These are phyloP conservation scores for Xylocopa sonorina DNA, from an alignment of 1,140 invertebrate genomes.

Conservation along the genomic window DNA sequence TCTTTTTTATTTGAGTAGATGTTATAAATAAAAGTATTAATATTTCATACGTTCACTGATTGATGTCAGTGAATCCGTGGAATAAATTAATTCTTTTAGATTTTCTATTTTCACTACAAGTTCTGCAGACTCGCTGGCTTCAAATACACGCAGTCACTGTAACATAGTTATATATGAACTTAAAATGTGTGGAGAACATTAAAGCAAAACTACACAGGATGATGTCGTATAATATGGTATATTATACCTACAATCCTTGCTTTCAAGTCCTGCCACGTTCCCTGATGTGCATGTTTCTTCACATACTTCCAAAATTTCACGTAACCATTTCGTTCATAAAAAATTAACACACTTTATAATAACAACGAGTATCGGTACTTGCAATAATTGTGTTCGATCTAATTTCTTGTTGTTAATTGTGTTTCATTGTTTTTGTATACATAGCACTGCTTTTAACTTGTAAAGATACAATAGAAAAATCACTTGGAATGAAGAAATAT, in stretches of 20 bases:
- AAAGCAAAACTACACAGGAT: slow-evolving; percentile 68
- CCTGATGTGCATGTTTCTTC: slow-evolving; percentile 63
- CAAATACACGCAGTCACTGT: slow-evolving; percentile 67
- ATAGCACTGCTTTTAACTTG: slow-evolving; percentile 9
- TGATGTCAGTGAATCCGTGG: slow-evolving; percentile 67
- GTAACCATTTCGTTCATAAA: slow-evolving; percentile 39
- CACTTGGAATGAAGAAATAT: not conserved
- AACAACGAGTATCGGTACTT: slow-evolving; percentile 19
- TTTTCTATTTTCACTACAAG: slow-evolving; percentile 29
- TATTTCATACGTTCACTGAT: slow-evolving; percentile 72
- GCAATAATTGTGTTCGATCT: slow-evolving; percentile 25
- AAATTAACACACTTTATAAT: slow-evolving; percentile 23
- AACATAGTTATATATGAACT: slow-evolving; percentile 69
- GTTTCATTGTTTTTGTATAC: slow-evolving; percentile 31
- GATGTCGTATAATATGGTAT: slow-evolving; percentile 68
- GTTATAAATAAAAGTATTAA: slow-evolving; percentile 40
- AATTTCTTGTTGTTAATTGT: slow-evolving; percentile 15
- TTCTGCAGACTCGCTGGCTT: slow-evolving; percentile 66
- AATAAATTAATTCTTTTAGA: slow-evolving; percentile 54
- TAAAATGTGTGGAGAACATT: slow-evolving; percentile 70
- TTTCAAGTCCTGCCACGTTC: slow-evolving; percentile 66
- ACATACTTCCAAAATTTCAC: slow-evolving; percentile 61
- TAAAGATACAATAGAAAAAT: not conserved
- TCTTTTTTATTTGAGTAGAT: not conserved
- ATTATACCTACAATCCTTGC: slow-evolving; percentile 67